Conservation (phyloP, 2,113 vertebrate species). For the Nycticebus coucang region DNA sequence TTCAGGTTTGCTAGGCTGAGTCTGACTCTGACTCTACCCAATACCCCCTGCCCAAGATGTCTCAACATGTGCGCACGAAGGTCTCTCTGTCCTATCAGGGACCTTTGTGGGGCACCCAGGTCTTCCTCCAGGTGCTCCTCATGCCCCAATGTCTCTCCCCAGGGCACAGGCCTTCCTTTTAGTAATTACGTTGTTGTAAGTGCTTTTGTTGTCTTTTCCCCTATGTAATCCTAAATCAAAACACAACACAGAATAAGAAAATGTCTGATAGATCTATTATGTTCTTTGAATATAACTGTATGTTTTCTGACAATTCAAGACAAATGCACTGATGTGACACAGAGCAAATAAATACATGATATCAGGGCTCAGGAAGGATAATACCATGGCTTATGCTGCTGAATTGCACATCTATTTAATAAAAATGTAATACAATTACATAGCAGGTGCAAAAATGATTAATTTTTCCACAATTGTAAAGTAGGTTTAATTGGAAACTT, state of each 20-base stretch:
- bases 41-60: no score
- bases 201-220: not conserved
- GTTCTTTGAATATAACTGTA: not conserved
- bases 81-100: not conserved
- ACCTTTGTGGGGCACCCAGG: fast-evolving
- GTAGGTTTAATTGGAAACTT: not conserved
- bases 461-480: not conserved
- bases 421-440: not conserved
- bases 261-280: not conserved
- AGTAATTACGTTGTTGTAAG: not conserved
- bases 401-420: not conserved
- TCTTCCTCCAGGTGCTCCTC: not conserved
- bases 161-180: not conserved
- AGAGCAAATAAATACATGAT: not conserved
- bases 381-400: not conserved
- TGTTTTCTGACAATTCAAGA: not conserved
- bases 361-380: not conserved
- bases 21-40: not conserved
- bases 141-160: not conserved
- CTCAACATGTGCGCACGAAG: not conserved
- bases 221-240: not conserved
- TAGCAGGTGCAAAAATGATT: not conserved
- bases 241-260: not conserved
- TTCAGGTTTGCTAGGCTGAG: not conserved
- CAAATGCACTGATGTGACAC: not conserved